Percentiles rank a stretch among this genome's conserved stretches.
These are phyloP conservation scores for Scolopax rusticola DNA, from an alignment of 2,797 vertebrate genomes.

Conservation along the genomic window DNA sequence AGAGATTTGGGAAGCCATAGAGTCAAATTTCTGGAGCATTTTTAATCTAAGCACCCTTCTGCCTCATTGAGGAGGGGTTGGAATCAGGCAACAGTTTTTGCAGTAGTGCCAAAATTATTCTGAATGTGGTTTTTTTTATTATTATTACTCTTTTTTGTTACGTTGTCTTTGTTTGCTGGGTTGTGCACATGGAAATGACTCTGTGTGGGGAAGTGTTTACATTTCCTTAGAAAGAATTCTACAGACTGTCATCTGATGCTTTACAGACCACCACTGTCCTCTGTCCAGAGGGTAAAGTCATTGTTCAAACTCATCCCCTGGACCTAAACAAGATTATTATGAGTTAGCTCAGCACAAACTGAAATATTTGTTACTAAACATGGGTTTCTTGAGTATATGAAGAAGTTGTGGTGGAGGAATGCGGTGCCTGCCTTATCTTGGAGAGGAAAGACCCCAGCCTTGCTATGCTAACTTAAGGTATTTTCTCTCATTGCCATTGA, in stretches of 20 bases:
- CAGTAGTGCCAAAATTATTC: neutral
- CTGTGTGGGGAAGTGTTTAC: neutral
- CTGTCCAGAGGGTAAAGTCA: neutral
- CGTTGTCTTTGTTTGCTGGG: neutral
- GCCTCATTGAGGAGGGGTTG: fast-evolving
- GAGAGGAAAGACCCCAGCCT: neutral
- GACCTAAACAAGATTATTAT: neutral
- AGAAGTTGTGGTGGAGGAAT: neutral
- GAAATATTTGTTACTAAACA: neutral
- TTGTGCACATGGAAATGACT: neutral
- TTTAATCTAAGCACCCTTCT: neutral
- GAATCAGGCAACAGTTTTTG: neutral
- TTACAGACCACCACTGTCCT: neutral
- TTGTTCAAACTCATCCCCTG: neutral
- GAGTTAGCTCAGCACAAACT: neutral
- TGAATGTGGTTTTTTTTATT: neutral
- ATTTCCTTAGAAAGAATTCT: neutral
- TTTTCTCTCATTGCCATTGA: neutral
- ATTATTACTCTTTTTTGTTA: neutral
- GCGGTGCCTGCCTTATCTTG: neutral
- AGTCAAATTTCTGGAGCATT: neutral
- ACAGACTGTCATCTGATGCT: neutral
- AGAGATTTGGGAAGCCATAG: neutral
- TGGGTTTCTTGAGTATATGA: neutral
- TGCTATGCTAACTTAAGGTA: neutral